Percentiles rank a stretch among this genome's conserved stretches.
Conservation (phyloP, 1,140 invertebrate species). For the Thrips palmi region DNA sequence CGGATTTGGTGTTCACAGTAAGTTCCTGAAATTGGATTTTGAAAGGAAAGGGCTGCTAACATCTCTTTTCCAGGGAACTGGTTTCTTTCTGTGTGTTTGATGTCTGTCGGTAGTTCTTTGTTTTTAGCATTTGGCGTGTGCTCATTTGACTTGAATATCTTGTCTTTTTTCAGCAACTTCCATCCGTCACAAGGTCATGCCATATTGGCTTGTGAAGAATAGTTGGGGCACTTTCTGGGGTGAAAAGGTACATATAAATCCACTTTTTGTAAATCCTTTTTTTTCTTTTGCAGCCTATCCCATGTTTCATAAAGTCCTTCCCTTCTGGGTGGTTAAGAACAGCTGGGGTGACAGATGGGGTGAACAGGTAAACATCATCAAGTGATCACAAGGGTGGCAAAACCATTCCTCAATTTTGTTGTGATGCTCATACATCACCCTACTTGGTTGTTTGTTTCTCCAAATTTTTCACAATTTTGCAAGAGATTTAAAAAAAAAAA, state of each 20-base stretch:
- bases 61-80: too few relatives aligned
- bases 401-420: constrained; percentile 1
- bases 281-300: constrained; percentile 47
- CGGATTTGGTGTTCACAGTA: constrained; percentile 66
- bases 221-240: constrained; percentile 83
- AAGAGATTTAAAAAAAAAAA: not conserved
- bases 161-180: constrained; percentile 15
- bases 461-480: not conserved
- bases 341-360: constrained; percentile 81
- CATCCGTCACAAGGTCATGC: constrained; percentile 28
- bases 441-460: constrained; percentile 2
- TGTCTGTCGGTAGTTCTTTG: too few relatives aligned
- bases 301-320: constrained; percentile 59
- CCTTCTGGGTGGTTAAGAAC: constrained; percentile 89
- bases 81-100: too few relatives aligned
- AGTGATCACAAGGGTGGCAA: too few relatives aligned
- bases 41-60: too few relatives aligned
- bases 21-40: constrained; percentile 19
- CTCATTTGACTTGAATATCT: too few relatives aligned
- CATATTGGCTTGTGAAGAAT: constrained; percentile 90
- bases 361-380: constrained; percentile 28
- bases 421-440: not conserved
- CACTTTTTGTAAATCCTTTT: constrained; percentile 15
- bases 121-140: too few relatives aligned
- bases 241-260: constrained; percentile 27